A percentile compares a stretch with the other conserved stretches of the same genome.
Conservation (phyloP, 92 coral and sea anemone species). For the Palythoa heliodiscus region DNA sequence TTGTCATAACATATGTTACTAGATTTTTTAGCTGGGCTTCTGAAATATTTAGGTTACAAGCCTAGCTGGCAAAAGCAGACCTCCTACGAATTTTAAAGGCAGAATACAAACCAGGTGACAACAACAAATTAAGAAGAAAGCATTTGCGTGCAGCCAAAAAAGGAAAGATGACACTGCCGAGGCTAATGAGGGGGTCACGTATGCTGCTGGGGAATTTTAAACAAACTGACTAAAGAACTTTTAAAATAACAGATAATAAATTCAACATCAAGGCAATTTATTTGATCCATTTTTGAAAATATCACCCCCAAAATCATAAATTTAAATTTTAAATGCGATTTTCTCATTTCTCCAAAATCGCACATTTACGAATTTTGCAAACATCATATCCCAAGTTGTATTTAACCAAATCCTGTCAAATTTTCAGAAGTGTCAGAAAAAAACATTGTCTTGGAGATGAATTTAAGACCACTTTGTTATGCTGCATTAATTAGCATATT, state of each 20-base stretch:
- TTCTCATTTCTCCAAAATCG: not conserved
- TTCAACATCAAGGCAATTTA: not conserved
- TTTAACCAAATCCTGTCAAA: slow-evolving; percentile 25
- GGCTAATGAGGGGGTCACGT: not conserved
- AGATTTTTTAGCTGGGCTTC: too few species aligned
- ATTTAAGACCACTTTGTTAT: slow-evolving; percentile 2
- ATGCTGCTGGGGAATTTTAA: not conserved
- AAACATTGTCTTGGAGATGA: not conserved
- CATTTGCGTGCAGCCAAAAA: not conserved
- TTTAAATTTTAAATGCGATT: not conserved
- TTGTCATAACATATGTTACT: too few species aligned
- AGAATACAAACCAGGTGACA: not conserved
- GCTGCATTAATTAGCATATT: slow-evolving; percentile 6
- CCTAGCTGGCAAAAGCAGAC: not conserved
- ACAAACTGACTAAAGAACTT: not conserved
- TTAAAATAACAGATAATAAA: not conserved
- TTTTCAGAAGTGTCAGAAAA: not conserved
- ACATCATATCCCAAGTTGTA: slow-evolving; percentile 18
- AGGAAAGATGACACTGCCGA: slow-evolving; percentile 3
- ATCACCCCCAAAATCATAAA: not conserved
- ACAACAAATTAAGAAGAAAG: slow-evolving; percentile 14
- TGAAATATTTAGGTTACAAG: too few species aligned
- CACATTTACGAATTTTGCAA: slow-evolving; percentile 17
- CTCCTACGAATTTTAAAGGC: not conserved
- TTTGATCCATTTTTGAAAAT: not conserved